Conservation (phyloP, 2,113 vertebrate genomes). For the Sterrhoptilus dennistouni region DNA sequence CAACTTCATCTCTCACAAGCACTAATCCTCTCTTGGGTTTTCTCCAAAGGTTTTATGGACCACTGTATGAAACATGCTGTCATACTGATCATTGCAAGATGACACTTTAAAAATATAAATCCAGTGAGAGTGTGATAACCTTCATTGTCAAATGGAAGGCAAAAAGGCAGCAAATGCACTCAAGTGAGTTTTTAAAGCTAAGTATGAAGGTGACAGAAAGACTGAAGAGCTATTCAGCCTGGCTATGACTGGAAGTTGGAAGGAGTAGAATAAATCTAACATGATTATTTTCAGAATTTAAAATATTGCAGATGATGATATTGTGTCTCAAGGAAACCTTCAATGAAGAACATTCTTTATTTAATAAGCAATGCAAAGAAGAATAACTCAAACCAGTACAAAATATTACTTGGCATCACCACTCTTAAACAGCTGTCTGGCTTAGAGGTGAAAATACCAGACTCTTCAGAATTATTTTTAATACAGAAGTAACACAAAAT, state of each 20-base stretch:
- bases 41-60: conserved; percentile 7
- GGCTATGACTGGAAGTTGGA: neutral
- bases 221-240: conserved; percentile 9
- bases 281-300: neutral
- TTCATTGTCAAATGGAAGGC: conserved; percentile 38
- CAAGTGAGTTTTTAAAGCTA: neutral
- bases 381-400: neutral
- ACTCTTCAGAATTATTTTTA: neutral
- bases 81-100: conserved; percentile 20
- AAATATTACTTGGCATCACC: neutral
- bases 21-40: conserved; percentile 25
- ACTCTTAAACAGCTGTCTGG: neutral
- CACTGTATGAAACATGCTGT: neutral
- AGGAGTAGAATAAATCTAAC: neutral
- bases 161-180: neutral
- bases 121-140: neutral
- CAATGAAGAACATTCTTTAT: neutral
- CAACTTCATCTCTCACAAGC: conserved; percentile 1
- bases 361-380: neutral
- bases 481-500: neutral
- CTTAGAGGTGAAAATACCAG: neutral
- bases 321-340: neutral
- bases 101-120: conserved; percentile 35
- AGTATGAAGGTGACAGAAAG: neutral
- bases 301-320: neutral